Evolutionary conservation across 2,888 invertebrate genomes (phyloP).

Genomic region (Anthophora plumipes): DNA sequence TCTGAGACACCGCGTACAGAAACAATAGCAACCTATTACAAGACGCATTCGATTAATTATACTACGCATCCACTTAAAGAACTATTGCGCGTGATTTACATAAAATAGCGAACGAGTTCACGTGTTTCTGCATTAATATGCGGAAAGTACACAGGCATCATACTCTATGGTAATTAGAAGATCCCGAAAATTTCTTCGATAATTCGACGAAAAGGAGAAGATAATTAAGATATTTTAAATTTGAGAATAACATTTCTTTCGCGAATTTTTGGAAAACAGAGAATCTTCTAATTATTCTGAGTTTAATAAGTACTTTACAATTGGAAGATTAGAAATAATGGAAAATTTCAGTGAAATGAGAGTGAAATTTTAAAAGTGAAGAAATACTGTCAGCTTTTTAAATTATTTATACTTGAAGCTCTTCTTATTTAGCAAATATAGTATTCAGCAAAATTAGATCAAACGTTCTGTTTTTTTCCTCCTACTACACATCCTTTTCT

Average conservation of each 20-base stretch:
- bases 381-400: too few species aligned
- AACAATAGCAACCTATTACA: not conserved
- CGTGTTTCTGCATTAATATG: not conserved
- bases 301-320: too few species aligned
- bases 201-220: not conserved
- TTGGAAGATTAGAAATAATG: too few species aligned
- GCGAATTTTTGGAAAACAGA: not conserved
- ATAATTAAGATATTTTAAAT: conserved; percentile 14
- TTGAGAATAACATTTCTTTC: not conserved
- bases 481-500: not conserved
- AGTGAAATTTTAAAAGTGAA: too few species aligned
- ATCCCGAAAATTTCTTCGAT: not conserved
- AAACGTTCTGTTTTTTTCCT: too few species aligned
- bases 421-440: too few species aligned
- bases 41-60: conserved; percentile 13
- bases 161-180: not conserved
- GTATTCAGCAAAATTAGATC: too few species aligned
- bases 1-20: not conserved
- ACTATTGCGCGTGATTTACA: not conserved
- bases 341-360: too few species aligned
- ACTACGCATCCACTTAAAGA: conserved; percentile 16
- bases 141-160: not conserved
- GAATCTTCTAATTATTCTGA: not conserved
- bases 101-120: not conserved
- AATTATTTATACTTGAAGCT: too few species aligned